These are phyloP conservation scores for Scatophagus argus DNA, from an alignment of 2,113 vertebrate species.

Conservation along the genomic window DNA sequence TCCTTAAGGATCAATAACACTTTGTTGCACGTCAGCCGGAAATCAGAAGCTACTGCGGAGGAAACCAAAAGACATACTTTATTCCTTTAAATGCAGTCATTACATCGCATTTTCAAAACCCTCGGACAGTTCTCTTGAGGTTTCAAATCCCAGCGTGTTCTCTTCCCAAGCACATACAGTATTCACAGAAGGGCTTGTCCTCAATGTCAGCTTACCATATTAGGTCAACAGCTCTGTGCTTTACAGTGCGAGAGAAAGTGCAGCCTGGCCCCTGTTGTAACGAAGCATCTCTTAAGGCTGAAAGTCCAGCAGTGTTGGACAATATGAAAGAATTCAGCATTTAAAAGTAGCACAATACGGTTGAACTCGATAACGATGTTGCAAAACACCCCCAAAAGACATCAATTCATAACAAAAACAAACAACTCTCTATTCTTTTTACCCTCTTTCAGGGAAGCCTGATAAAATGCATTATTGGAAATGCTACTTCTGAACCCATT, in stretches of 20 bases:
- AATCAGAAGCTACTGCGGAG: constrained; percentile 65
- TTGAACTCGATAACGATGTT: constrained; percentile 31
- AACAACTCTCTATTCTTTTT: constrained; percentile 30
- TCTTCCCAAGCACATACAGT: constrained; percentile 19
- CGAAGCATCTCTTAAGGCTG: neutral
- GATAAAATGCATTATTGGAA: constrained; percentile 59
- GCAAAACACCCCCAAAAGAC: constrained; percentile 25
- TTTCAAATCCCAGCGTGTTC: constrained; percentile 42
- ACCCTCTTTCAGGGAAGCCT: constrained; percentile 29
- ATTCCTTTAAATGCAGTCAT: constrained; percentile 63
- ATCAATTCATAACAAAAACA: constrained; percentile 34
- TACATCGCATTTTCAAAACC: constrained; percentile 33
- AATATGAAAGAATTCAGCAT: neutral
- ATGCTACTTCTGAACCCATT: constrained; percentile 35
- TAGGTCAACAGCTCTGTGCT: constrained; percentile 13
- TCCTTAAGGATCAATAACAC: constrained; percentile 69
- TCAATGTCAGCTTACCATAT: constrained; percentile 38
- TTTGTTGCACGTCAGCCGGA: constrained; percentile 67
- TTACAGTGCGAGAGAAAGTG: constrained; percentile 3
- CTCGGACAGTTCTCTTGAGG: constrained; percentile 22
- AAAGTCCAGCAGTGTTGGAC: neutral
- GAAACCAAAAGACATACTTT: constrained; percentile 60
- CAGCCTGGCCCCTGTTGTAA: neutral
- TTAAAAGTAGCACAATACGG: constrained; percentile 8
- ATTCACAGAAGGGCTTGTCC: constrained; percentile 32